Base-by-base conservation (phyloP, 2,888 invertebrate species). In the Ochropleura plecta region DNA sequence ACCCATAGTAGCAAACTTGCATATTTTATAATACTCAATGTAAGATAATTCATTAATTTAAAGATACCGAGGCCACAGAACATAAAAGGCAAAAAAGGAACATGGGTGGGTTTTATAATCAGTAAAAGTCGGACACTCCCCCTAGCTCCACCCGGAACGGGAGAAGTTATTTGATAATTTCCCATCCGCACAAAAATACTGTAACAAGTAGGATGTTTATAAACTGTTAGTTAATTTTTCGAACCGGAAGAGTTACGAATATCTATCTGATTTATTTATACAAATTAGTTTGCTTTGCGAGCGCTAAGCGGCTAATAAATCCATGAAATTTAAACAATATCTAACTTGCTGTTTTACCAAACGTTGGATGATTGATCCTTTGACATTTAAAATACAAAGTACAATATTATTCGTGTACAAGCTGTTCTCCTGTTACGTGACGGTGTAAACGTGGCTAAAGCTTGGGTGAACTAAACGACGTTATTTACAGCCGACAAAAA, bases 401-500 rank as follows among this genome's bases (percentile, higher is more conserved):
- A 14, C 48, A 55, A 73, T 79, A 76, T 76, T 76, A n/a, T 49
- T 48, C 5, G 18, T 30, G 62, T 42, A 40, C 9, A 74, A 76
- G 30, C 53, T 62, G 63, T 40, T 62, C 3, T 16, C 0, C 7
- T 44, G 44, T 70, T 75, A 68, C 74, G 12, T 18, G n/a, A 46
- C 57, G 10, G 69, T 70, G 75, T 79, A 44, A 82, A 80, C 44
- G 64, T 16, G 42, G 60, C 48, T 20, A 42, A 53, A 48, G 46
- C 30, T 42, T 57, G 68, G 70, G 75, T 60, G 68, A 81, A 64
- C 65, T 67, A 71, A 76, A 73, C 70, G 72, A 63, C 49, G 72
- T 70, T 60, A 83, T 80, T 77, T 86, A 77, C 57, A 73, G 59
- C 60, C 70, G 40, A 67, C 69, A 71, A 83, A 86, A 83, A 82